phyloP scores from a whole-genome alignment of 1,140 invertebrate genomes.

The Magallana ariakensis region DNA sequence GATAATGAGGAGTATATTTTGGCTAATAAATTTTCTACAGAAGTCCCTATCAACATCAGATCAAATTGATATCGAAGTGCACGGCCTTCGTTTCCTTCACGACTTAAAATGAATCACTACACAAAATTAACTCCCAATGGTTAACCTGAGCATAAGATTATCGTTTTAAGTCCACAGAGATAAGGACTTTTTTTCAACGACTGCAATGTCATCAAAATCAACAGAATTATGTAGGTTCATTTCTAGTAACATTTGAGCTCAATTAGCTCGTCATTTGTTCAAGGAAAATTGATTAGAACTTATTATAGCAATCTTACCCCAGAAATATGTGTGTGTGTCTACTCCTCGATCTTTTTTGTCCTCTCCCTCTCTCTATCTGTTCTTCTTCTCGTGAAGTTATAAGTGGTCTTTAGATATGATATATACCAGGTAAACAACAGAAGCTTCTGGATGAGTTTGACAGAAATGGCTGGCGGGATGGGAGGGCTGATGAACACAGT shows the following conservation, averaged over 20 bases:
- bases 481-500: conserved; percentile 17
- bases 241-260: too few species aligned
- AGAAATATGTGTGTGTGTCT: not conserved
- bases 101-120: conserved; percentile 1
- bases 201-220: too few species aligned
- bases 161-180: too few species aligned
- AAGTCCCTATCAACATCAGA: not conserved
- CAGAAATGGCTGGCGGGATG: conserved; percentile 35
- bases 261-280: too few species aligned
- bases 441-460: conserved; percentile 32
- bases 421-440: conserved; percentile 32
- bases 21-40: not conserved
- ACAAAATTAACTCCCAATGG: not conserved
- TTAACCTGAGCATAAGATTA: not conserved
- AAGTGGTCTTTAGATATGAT: conserved; percentile 13
- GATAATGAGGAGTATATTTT: not conserved
- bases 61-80: not conserved
- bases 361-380: too few species aligned
- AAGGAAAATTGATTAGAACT: not conserved
- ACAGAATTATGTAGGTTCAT: too few species aligned
- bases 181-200: too few species aligned
- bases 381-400: not conserved
- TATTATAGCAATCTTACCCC: not conserved
- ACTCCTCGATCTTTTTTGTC: not conserved
- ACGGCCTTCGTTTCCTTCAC: not conserved